Evolutionary conservation across 1,140 invertebrate species (phyloP), one percentile per base, ranked within the genome.

Genomic region (Nasonia giraulti): DNA sequence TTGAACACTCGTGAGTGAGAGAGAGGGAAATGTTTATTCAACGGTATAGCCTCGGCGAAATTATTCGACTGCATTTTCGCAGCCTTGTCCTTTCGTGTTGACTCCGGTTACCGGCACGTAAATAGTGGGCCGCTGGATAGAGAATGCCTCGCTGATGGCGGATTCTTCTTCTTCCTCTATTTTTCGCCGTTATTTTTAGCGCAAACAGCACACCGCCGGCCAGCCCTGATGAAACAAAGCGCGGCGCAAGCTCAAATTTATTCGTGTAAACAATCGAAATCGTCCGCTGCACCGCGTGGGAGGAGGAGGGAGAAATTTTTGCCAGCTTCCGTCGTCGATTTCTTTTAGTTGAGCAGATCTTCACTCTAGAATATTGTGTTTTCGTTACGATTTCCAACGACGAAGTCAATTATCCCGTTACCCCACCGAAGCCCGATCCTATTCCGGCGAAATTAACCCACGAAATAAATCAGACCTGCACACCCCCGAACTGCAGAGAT

Each of bases 11-110:
- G 44, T 37, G 23, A 4, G 20, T 7, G 20, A 40, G 40, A 83
- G 62, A 11, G 50, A 78, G 66, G 76, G 31, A 78, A 84, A 79
- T 79, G 68, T 84, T 79, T 84, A 80, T 84, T 79, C 76, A 84
- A 47, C 77, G 47, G 40, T 31, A 37, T 37, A 75, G 76, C 69
- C 31, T 44, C 27, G 76, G 78, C 55, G 20, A 84, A 79, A 84
- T 84, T 79, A 80, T 84, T 84, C 75, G 82, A 69, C 82, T 78
- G 62, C 47, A 78, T 37, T 69, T 77, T 71, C 37, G 62, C 31
- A 37, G 27, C 14, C 78, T 37, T 27, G 76, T 62, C 33, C 33
- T 40, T 80, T 17, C 10, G 3, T 12, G 47, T 66, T 69, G 31
- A 80, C 33, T n/a, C 31, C 66, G 27, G 68, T 33, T 71, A 27